A percentile compares a stretch with the other conserved stretches of the same genome.
Evolutionary conservation across 23 tunicate species (phyloP).

Genomic region (Styela clava): DNA sequence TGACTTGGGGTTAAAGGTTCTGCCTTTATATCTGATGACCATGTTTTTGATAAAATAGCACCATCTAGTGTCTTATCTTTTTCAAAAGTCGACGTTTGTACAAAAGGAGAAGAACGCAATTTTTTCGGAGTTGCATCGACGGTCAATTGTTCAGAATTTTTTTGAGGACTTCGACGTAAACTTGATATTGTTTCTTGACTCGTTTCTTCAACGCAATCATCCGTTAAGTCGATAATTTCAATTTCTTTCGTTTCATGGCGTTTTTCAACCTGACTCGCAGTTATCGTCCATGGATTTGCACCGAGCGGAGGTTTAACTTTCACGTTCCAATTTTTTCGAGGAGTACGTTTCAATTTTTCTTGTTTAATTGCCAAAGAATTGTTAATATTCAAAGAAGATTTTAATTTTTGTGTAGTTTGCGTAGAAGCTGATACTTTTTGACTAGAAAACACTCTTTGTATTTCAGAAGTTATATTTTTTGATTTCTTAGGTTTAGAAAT

Average conservation of each 20-base stretch:
- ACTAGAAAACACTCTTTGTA: background rate
- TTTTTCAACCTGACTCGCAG: background rate
- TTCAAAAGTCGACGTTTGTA: no score
- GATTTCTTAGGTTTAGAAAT: background rate
- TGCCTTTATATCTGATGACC: no score
- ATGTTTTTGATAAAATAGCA: no score
- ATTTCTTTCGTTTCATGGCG: background rate
- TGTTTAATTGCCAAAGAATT: background rate
- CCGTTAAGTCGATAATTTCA: conserved; percentile 7
- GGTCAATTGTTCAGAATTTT: background rate
- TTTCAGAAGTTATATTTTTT: background rate
- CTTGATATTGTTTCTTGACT: background rate
- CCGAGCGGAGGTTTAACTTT: background rate
- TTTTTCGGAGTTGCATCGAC: no score
- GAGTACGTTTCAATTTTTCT: no score
- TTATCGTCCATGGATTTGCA: background rate
- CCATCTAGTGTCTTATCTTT: no score
- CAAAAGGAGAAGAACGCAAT: no score
- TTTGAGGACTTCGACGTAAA: background rate
- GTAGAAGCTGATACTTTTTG: background rate
- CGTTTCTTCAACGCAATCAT: background rate
- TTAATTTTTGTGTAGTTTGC: background rate
- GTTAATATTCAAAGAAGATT: no score
- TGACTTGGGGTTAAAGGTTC: no score
- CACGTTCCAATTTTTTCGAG: background rate